Base-by-base conservation (phyloP, 2,113 vertebrate species). In the Sphaerodactylus townsendi region DNA sequence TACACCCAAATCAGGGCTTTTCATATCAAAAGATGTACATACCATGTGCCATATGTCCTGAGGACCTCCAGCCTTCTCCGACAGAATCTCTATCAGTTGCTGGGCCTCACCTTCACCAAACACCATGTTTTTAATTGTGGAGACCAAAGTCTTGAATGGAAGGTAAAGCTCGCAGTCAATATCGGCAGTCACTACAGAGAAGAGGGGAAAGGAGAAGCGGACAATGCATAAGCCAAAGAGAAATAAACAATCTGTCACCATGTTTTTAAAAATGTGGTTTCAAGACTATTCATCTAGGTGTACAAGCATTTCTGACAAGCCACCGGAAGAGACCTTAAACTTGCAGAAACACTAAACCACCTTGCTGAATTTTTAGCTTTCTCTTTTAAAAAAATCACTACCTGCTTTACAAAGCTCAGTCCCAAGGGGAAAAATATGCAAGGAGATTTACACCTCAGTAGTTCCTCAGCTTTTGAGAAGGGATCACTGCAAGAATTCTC, bases 1-100 rank as follows among this genome's bases (percentile, higher is more conserved):
- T 1, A 64, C 76, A 53, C 19, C 46, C 28, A 44, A 39, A 59
- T 25, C 35, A 59, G 68, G 28, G 25, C 25, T 25, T 0, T 30
- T 17, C 53, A n/a, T 64, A 89, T 75, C 73, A 13, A 81, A 68
- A 69, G 39, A 44, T 44, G 39, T 53, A 46, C 93, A 69, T 96
- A 99, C 98, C 97, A 7, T 98, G 85, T 98, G 98, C 98, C 98
- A 99, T 39, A 97, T 96, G 86, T 97, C 98, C 89, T 98, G 98
- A 82, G 97, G 85, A 21, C 97, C 92, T 77, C 97, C 98, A 0
- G 95, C 91, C 91, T 98, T 99, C 90, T 98, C 98, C 0, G 97
- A 96, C 48, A 99, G 96, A 92, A 99, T 97, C 94, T 99, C 98
- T 0, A 99, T 98, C 89, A 99, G 97, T 75, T 94, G 95, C 83